Conservation (phyloP, 2,888 invertebrate genomes). For the Volucella inflata region DNA sequence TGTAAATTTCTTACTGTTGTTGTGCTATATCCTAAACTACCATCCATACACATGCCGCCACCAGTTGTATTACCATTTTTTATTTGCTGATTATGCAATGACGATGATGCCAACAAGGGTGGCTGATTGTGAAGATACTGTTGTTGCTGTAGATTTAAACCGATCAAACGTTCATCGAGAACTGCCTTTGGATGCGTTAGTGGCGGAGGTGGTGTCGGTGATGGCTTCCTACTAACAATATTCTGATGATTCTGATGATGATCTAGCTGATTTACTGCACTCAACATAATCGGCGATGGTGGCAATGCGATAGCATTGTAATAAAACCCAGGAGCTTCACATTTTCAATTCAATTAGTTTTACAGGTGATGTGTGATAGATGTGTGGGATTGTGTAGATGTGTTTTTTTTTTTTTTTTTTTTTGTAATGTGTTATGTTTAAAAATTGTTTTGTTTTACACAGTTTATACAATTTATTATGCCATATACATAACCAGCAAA, state of each 20-base stretch:
- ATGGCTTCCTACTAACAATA: conserved; percentile 49
- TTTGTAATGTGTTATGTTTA: conserved; percentile 25
- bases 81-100: conserved; percentile 64
- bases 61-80: conserved; percentile 52
- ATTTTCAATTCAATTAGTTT: neutral
- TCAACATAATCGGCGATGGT: conserved; percentile 73
- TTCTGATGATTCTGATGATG: conserved; percentile 47
- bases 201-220: conserved; percentile 77
- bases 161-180: conserved; percentile 78
- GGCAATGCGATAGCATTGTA: conserved; percentile 79
- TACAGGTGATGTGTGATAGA: conserved; percentile 12
- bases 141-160: conserved; percentile 80
- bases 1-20: conserved; percentile 58
- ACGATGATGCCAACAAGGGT: conserved; percentile 47
- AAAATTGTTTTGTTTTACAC: conserved; percentile 19
- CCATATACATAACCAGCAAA: conserved; percentile 32
- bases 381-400: conserved; percentile 29
- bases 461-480: conserved; percentile 43
- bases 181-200: conserved; percentile 77
- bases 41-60: conserved; percentile 39
- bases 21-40: conserved; percentile 77
- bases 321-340: conserved; percentile 63
- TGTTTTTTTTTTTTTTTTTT: too few species aligned
- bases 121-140: conserved; percentile 77
- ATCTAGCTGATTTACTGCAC: conserved; percentile 36